Evolutionary conservation across 2,113 vertebrate species (phyloP).

Genomic region (Leucosticte australis): DNA sequence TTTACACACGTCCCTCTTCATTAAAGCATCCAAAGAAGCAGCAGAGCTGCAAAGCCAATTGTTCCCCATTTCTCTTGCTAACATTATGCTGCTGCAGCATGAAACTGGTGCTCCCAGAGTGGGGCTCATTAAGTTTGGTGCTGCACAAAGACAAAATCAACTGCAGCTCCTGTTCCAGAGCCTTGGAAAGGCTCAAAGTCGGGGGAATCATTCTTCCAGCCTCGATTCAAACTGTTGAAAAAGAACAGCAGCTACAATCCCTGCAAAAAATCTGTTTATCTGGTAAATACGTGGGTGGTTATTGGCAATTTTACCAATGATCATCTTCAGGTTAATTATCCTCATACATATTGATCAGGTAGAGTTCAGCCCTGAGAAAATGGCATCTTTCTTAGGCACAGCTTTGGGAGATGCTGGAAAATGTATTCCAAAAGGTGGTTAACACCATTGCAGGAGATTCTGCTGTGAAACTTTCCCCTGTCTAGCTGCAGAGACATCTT

Average conservation of each 20-base stretch:
- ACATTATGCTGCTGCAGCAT: not conserved
- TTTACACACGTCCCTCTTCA: not conserved
- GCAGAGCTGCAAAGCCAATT: not conserved
- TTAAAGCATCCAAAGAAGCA: not conserved
- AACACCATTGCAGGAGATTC: not conserved
- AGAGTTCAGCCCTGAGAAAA: not conserved
- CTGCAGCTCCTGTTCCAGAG: not conserved
- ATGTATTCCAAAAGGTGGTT: not conserved
- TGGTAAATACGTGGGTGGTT: constrained; percentile 21
- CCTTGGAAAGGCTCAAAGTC: not conserved
- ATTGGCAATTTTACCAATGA: not conserved
- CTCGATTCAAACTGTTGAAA: not conserved
- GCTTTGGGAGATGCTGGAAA: not conserved
- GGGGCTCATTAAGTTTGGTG: constrained; percentile 7
- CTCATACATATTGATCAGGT: constrained; percentile 1
- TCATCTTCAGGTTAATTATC: not conserved
- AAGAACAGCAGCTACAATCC: constrained; percentile 39
- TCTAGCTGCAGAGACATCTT: constrained; percentile 8
- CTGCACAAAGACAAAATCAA: not conserved
- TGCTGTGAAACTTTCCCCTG: constrained; percentile 8
- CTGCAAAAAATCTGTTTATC: constrained; percentile 28
- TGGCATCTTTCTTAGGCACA: not conserved
- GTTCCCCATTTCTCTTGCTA: not conserved
- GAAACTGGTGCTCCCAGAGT: not conserved
- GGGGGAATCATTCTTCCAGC: not conserved